Evolutionary conservation across 2,797 vertebrate species (phyloP).

Genomic region (Benthosema pterotum): DNA sequence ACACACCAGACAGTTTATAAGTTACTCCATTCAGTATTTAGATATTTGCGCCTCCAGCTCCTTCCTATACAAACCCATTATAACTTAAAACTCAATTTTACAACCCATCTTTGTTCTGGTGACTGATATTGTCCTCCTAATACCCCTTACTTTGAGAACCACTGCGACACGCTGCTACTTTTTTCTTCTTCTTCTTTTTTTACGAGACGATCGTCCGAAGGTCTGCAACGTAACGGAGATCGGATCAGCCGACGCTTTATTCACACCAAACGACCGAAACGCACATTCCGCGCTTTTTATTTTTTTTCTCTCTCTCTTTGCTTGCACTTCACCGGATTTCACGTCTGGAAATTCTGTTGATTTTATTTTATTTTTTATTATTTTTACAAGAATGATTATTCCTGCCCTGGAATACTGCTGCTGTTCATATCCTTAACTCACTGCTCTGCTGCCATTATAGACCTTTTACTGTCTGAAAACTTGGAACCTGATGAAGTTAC

Average conservation of each 20-base stretch:
- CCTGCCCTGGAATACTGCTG: conserved; percentile 51
- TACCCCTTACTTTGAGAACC: too few species aligned
- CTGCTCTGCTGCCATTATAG: conserved; percentile 51
- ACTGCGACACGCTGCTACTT: too few species aligned
- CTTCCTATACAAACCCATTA: too few species aligned
- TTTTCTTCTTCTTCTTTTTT: too few species aligned
- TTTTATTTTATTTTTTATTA: too few species aligned
- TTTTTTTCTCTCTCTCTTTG: conserved; percentile 49
- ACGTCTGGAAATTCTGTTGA: conserved; percentile 51
- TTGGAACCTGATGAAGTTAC: conserved; percentile 47
- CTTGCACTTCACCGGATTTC: conserved; percentile 64
- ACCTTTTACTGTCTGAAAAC: conserved; percentile 83
- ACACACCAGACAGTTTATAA: too few species aligned
- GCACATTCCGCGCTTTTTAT: conserved; percentile 67
- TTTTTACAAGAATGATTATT: conserved; percentile 49
- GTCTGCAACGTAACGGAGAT: conserved; percentile 35
- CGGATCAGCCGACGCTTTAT: conserved; percentile 19
- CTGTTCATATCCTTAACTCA: conserved; percentile 57
- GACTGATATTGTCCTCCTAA: too few species aligned
- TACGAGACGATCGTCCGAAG: too few species aligned
- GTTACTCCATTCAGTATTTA: too few species aligned
- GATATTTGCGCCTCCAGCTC: too few species aligned
- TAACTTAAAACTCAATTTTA: too few species aligned
- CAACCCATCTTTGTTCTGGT: too few species aligned
- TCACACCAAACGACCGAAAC: conserved; percentile 34